Conservation (phyloP, 2,888 invertebrate genomes). For the Dione vanillae region DNA sequence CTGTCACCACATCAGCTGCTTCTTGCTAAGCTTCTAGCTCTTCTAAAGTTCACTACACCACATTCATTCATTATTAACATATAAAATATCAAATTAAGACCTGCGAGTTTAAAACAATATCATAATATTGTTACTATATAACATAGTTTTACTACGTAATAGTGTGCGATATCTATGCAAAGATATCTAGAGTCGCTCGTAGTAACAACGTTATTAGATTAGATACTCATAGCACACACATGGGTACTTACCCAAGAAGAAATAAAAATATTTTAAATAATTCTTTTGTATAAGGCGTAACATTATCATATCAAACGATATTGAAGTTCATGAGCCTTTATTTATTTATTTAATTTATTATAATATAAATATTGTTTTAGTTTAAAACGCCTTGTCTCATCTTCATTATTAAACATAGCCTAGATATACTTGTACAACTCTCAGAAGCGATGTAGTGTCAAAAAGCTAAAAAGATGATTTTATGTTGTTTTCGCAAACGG, state of each 20-base stretch:
- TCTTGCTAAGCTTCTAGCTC: slow-evolving; percentile 61
- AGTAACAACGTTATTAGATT: slow-evolving; percentile 39
- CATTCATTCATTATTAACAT: slow-evolving; percentile 24
- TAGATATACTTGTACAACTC: slow-evolving; percentile 16
- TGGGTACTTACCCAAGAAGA: not conserved
- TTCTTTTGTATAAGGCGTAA: not conserved
- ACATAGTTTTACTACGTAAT: slow-evolving; percentile 2
- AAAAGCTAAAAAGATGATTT: slow-evolving; percentile 48
- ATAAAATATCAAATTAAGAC: not conserved
- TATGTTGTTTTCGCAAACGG: slow-evolving; percentile 52
- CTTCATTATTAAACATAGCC: slow-evolving; percentile 7
- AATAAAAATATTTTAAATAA: not conserved
- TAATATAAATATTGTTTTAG: no score
- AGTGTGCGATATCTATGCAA: slow-evolving; percentile 15
- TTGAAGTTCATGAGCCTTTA: no score
- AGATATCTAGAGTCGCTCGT: slow-evolving; percentile 37
- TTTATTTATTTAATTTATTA: no score
- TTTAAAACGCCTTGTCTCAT: not conserved
- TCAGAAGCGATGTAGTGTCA: slow-evolving; percentile 37
- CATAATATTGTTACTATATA: not conserved
- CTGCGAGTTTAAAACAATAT: not conserved
- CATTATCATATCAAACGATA: not conserved
- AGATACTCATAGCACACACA: not conserved
- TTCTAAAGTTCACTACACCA: slow-evolving; percentile 54
- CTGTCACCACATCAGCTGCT: slow-evolving; percentile 80